phyloP scores from a whole-genome alignment of 2,888 invertebrate species.

The Pristionchus mayeri region DNA sequence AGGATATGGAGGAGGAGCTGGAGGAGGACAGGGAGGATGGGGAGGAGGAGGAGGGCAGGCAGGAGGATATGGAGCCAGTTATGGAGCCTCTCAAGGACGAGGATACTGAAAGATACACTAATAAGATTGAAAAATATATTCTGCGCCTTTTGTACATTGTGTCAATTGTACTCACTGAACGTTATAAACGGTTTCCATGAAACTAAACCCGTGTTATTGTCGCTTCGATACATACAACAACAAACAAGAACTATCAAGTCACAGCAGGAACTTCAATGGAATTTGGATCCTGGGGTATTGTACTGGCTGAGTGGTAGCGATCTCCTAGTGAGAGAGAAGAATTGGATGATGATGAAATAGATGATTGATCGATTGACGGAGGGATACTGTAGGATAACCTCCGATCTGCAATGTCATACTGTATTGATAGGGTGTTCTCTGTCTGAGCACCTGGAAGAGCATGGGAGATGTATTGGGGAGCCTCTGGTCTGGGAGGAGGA shows the following conservation, averaged over 20 bases:
- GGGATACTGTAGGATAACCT: slow-evolving; percentile 17
- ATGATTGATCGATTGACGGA: slow-evolving; percentile 27
- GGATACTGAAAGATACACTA: not conserved
- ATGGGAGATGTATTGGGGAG: slow-evolving; percentile 1
- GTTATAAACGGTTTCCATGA: slow-evolving; percentile 33
- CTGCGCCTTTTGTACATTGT: slow-evolving; percentile 28
- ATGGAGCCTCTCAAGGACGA: slow-evolving; percentile 8
- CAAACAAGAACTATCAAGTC: not conserved
- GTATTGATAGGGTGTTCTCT: not conserved
- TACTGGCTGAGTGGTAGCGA: slow-evolving; percentile 42
- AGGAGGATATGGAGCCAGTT: slow-evolving; percentile 43
- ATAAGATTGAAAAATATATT: not conserved
- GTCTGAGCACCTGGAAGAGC: not conserved
- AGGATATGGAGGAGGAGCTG: slow-evolving; percentile 9
- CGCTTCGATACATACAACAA: slow-evolving; percentile 14
- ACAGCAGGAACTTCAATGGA: not conserved
- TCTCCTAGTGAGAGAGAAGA: slow-evolving; percentile 36
- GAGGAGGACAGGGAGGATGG: slow-evolving; percentile 29
- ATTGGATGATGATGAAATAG: slow-evolving; percentile 21
- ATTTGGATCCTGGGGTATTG: not conserved
- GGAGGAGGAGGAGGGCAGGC: slow-evolving; percentile 21
- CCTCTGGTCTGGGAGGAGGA: slow-evolving; percentile 44
- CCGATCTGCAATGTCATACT: not conserved
- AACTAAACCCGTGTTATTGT: not conserved
- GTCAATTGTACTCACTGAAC: slow-evolving; percentile 1